Evolutionary conservation across 2,113 vertebrate genomes (phyloP).

Genomic region (Chloebia gouldiae): DNA sequence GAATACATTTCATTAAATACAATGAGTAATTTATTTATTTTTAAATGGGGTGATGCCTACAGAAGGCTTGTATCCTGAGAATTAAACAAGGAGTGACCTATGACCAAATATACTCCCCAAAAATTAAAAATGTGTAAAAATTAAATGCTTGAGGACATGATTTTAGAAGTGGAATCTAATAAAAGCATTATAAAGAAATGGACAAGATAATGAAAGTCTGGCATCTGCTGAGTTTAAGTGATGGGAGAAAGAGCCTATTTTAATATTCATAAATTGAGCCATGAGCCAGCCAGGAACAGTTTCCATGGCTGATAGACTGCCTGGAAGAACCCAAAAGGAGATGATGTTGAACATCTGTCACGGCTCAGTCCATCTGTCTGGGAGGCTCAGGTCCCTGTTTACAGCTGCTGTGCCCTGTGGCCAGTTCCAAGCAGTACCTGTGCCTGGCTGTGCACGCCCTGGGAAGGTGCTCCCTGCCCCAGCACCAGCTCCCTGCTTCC

Average conservation of each 20-base stretch:
- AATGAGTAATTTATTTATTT: background rate
- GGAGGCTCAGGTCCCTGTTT: background rate
- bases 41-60: background rate
- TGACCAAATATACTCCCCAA: background rate
- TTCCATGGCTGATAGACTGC: background rate
- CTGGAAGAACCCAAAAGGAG: background rate
- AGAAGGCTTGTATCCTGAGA: background rate
- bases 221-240: background rate
- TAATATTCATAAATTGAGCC: background rate
- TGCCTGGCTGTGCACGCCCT: fast-evolving
- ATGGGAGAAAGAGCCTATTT: background rate
- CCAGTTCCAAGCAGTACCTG: background rate
- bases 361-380: fast-evolving
- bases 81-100: background rate
- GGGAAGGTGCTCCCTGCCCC: background rate
- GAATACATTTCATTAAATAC: background rate
- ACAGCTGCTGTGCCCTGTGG: fast-evolving
- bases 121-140: background rate
- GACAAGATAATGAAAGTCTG: background rate
- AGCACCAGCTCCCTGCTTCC: background rate
- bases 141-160: background rate
- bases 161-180: background rate
- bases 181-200: background rate
- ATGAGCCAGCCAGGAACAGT: background rate
- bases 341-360: fast-evolving